phyloP scores from a whole-genome alignment of 2,797 vertebrate species.

The Podargus strigoides region DNA sequence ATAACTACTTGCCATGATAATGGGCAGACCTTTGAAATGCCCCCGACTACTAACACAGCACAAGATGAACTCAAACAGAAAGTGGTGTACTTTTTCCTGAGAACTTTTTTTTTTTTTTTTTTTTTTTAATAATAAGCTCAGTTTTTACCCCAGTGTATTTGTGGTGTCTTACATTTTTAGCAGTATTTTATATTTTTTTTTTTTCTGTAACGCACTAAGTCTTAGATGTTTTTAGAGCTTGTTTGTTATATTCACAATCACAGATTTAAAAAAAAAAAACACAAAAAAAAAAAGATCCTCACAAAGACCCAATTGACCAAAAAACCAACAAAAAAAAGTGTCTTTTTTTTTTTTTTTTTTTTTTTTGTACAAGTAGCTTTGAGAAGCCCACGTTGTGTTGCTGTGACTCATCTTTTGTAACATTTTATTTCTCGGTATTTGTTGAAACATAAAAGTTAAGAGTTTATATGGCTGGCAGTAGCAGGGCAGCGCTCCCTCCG shows the following conservation, averaged over 20 bases:
- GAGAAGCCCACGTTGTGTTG: constrained; percentile 79
- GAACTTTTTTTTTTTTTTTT: constrained; percentile 66
- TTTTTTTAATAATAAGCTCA: constrained; percentile 65
- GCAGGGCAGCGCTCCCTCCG: constrained; percentile 73
- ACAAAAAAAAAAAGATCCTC: constrained; percentile 60
- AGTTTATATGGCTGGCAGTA: constrained; percentile 78
- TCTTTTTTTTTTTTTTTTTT: constrained; percentile 61
- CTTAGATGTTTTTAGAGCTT: constrained; percentile 80
- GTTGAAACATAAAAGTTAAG: constrained; percentile 74
- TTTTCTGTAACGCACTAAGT: constrained; percentile 82
- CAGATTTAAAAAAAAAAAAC: constrained; percentile 55
- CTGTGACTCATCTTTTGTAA: constrained; percentile 80
- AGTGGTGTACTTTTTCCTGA: constrained; percentile 75
- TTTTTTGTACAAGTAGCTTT: constrained; percentile 78
- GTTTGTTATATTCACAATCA: constrained; percentile 80
- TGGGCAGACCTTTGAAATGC: constrained; percentile 73
- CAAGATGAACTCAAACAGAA: constrained; percentile 73
- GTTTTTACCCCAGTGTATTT: constrained; percentile 68
- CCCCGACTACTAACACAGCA: constrained; percentile 83
- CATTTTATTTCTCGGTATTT: constrained; percentile 80
- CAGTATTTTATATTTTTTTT: constrained; percentile 83
- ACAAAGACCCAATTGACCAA: constrained; percentile 81
- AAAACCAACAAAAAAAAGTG: constrained; percentile 68
- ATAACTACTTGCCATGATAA: constrained; percentile 81
- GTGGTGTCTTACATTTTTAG: constrained; percentile 81